phyloP scores from a whole-genome alignment of 2,797 vertebrate species.

The Sebastes minor region DNA sequence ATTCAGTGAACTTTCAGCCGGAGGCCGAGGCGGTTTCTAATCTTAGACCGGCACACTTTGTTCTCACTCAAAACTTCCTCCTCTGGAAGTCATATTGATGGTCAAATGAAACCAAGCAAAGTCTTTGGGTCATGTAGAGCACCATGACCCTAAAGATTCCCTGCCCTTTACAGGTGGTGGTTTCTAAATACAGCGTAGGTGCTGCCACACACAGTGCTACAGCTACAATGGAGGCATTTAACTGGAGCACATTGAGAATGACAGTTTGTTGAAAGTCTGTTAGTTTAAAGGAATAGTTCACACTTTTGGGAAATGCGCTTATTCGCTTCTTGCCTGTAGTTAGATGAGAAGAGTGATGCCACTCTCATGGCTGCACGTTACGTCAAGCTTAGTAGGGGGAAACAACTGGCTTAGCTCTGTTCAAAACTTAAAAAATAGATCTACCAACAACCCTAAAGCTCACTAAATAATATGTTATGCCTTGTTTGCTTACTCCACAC shows the following conservation, averaged over 20 bases:
- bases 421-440: not conserved
- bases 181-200: slow-evolving; percentile 43
- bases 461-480: not conserved
- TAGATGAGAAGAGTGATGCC: not conserved
- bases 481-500: not conserved
- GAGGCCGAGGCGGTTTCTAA: slow-evolving; percentile 56
- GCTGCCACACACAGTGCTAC: slow-evolving; percentile 54
- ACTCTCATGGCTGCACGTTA: not conserved
- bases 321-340: not conserved
- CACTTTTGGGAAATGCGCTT: not conserved
- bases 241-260: not conserved
- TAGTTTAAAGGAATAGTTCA: not conserved
- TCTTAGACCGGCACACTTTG: slow-evolving; percentile 34
- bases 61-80: slow-evolving; percentile 20
- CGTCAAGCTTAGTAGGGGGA: not conserved
- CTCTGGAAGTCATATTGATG: slow-evolving; percentile 15
- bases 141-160: slow-evolving; percentile 14
- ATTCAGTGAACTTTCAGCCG: slow-evolving; percentile 50
- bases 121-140: slow-evolving; percentile 1
- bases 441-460: not conserved
- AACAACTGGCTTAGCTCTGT: not conserved
- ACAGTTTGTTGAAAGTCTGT: not conserved
- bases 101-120: slow-evolving; percentile 5
- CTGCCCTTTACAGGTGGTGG: slow-evolving; percentile 30
- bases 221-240: slow-evolving; percentile 7